A percentile compares a stretch with the other conserved stretches of the same genome.
These are phyloP conservation scores for Pseudomyrmex flavicornis DNA, from an alignment of 1,140 invertebrate species.

Conservation along the genomic window DNA sequence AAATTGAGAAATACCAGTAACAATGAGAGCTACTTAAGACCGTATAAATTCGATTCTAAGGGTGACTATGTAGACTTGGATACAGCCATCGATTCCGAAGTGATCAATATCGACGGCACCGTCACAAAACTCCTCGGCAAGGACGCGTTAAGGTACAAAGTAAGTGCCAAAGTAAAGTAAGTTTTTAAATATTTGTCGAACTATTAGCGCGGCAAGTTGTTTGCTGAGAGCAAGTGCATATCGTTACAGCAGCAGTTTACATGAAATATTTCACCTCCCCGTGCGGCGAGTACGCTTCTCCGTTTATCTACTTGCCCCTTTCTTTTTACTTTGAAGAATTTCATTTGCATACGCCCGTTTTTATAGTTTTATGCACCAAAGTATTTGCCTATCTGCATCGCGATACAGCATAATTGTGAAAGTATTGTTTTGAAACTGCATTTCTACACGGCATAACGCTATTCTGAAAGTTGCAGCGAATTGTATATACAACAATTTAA, in stretches of 20 bases:
- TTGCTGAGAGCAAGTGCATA: slow-evolving; percentile 40
- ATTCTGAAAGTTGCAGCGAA: slow-evolving; percentile 14
- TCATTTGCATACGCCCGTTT: slow-evolving; percentile 48
- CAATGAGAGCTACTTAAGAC: slow-evolving; percentile 8
- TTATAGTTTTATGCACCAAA: slow-evolving; percentile 39
- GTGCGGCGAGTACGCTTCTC: neutral
- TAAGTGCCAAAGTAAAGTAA: slow-evolving; percentile 54
- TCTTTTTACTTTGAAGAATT: slow-evolving; percentile 47
- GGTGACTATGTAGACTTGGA: slow-evolving; percentile 73
- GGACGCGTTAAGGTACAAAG: slow-evolving; percentile 73
- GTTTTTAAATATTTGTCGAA: slow-evolving; percentile 61
- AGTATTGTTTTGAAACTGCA: slow-evolving; percentile 25
- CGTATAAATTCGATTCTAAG: slow-evolving; percentile 60
- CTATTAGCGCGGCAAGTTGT: slow-evolving; percentile 68
- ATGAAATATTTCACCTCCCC: slow-evolving; percentile 48
- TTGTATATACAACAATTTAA: slow-evolving; percentile 7
- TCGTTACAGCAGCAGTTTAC: slow-evolving; percentile 49
- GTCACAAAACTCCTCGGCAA: slow-evolving; percentile 74
- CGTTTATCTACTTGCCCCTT: slow-evolving; percentile 34
- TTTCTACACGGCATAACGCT: slow-evolving; percentile 17
- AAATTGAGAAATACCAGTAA: neutral
- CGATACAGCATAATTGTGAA: slow-evolving; percentile 22
- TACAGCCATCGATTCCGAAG: slow-evolving; percentile 69
- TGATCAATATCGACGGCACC: slow-evolving; percentile 70
- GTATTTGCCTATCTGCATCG: slow-evolving; percentile 50